A percentile compares a stretch with the other conserved stretches of the same genome.
These are phyloP conservation scores for Australoheros scitulus DNA, from an alignment of 2,113 vertebrate genomes.

Conservation along the genomic window DNA sequence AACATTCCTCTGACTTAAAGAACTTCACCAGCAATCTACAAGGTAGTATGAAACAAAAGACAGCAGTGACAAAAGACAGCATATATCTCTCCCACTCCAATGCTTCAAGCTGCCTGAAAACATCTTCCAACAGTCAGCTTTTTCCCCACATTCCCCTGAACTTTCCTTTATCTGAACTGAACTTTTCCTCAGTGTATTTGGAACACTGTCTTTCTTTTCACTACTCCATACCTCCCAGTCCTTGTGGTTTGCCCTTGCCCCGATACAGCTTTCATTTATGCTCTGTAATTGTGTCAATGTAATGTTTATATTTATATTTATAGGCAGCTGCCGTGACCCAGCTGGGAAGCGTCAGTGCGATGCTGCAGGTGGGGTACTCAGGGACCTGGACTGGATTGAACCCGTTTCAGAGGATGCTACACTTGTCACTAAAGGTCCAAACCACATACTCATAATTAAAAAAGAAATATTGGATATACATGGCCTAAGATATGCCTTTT, in stretches of 20 bases:
- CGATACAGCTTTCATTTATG: slow-evolving; percentile 75
- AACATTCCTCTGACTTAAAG: background rate
- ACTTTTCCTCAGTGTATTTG: slow-evolving; percentile 41
- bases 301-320: slow-evolving; percentile 89
- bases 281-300: slow-evolving; percentile 82
- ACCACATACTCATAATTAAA: background rate
- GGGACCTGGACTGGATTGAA: background rate
- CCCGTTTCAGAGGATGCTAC: background rate
- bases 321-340: slow-evolving; percentile 80
- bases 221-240: slow-evolving; percentile 28
- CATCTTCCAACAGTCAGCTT: background rate
- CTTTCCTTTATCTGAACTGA: slow-evolving; percentile 12
- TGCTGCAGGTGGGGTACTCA: slow-evolving; percentile 8
- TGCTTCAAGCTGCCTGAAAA: background rate
- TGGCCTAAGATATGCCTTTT: background rate
- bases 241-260: slow-evolving; percentile 56
- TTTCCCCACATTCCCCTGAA: background rate
- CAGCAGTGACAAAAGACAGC: background rate
- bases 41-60: background rate
- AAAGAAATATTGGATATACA: background rate
- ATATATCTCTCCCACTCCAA: background rate
- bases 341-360: slow-evolving; percentile 79
- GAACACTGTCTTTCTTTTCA: slow-evolving; percentile 27
- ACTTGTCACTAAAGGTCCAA: slow-evolving; percentile 1
- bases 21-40: background rate